Conservation (phyloP, 2,113 vertebrate species). For the Phoxinus phoxinus region DNA sequence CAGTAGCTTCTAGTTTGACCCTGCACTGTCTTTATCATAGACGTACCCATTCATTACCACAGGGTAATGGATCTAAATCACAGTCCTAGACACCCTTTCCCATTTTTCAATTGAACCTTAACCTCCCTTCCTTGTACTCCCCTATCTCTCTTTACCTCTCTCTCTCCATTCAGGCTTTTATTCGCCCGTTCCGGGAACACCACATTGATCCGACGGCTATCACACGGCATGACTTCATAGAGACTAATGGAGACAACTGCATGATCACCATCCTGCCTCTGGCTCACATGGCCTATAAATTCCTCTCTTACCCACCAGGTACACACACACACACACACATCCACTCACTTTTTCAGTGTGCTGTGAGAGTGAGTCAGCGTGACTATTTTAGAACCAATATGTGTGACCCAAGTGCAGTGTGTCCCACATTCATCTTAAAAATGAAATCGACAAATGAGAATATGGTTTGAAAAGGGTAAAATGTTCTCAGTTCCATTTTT, state of each 20-base stretch:
- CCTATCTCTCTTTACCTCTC: constrained; percentile 1
- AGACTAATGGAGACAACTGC: constrained; percentile 83
- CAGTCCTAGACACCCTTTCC: constrained; percentile 1
- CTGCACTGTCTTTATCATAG: neutral
- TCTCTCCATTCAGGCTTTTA: constrained; percentile 72
- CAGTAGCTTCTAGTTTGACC: constrained; percentile 2
- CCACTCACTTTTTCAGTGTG: constrained; percentile 3
- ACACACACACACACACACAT: constrained; percentile 13
- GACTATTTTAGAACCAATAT: constrained; percentile 10
- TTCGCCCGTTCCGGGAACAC: constrained; percentile 80
- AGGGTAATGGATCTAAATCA: constrained; percentile 40
- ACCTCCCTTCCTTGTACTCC: neutral
- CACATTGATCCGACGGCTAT: constrained; percentile 82
- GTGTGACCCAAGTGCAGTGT: neutral
- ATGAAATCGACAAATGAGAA: constrained; percentile 4
- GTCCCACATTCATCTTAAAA: constrained; percentile 31
- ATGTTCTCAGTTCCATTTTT: neutral
- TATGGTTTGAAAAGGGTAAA: constrained; percentile 6
- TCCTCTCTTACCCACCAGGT: constrained; percentile 76
- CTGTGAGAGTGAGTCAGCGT: constrained; percentile 16
- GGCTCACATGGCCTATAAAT: constrained; percentile 77
- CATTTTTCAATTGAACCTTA: constrained; percentile 32
- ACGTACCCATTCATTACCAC: constrained; percentile 18
- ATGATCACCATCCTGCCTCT: constrained; percentile 79
- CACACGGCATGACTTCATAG: constrained; percentile 80